A percentile compares a stretch with the other conserved stretches of the same genome.
phyloP scores from a whole-genome alignment of 2,113 vertebrate species.

The Trematocara stigmaticum region DNA sequence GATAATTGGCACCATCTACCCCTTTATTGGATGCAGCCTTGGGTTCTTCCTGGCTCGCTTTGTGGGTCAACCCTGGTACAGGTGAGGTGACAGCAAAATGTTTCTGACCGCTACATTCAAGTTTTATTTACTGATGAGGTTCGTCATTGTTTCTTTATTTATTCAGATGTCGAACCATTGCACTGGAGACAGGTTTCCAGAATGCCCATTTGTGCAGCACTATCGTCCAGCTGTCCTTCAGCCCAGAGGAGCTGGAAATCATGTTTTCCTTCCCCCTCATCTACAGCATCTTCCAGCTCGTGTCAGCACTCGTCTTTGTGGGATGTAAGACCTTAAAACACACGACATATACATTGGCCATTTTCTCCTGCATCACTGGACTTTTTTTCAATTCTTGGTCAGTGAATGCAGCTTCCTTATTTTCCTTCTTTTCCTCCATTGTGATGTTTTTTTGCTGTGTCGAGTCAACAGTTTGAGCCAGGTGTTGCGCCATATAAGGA shows the following conservation, averaged over 20 bases:
- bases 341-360: background rate
- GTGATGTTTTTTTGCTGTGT: background rate
- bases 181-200: slow-evolving; percentile 93
- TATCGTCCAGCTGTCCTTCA: slow-evolving; percentile 91
- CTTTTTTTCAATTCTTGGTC: background rate
- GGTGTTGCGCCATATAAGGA: background rate
- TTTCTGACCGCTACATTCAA: accelerated
- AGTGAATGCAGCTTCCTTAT: background rate
- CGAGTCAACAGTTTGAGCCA: background rate
- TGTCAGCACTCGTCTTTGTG: slow-evolving; percentile 64
- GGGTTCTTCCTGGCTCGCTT: slow-evolving; percentile 84
- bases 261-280: slow-evolving; percentile 94
- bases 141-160: background rate
- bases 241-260: slow-evolving; percentile 75
- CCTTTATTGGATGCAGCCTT: slow-evolving; percentile 80
- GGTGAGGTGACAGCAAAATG: slow-evolving; percentile 65
- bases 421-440: background rate
- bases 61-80: slow-evolving; percentile 85
- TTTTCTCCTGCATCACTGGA: background rate
- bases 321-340: slow-evolving; percentile 69
- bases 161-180: slow-evolving; percentile 89
- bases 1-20: slow-evolving; percentile 90
- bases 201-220: slow-evolving; percentile 93
- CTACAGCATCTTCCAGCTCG: slow-evolving; percentile 92
- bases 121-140: too few species aligned